Conservation (phyloP, 64 coral and sea anemone species). For the Cladopsammia gracilis region DNA sequence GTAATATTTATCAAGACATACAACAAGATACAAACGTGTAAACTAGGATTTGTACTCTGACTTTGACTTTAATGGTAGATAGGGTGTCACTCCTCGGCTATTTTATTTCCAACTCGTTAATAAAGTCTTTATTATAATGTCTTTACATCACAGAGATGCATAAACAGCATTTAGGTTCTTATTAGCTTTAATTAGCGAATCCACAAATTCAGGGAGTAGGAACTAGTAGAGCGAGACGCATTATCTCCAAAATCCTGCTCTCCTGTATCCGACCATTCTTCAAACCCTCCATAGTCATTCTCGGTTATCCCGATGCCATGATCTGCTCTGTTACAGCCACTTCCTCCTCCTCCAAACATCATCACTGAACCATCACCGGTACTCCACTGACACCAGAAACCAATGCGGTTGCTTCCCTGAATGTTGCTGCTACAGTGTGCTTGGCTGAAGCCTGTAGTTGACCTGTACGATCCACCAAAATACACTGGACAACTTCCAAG, state of each 20-base stretch:
- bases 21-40: no score
- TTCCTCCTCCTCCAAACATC: constrained; percentile 76
- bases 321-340: constrained; percentile 67
- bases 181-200: background rate
- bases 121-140: no score
- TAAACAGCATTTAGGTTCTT: background rate
- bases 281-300: constrained; percentile 28
- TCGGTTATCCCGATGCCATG: constrained; percentile 75
- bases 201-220: constrained; percentile 76
- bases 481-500: constrained; percentile 47
- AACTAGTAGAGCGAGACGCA: background rate
- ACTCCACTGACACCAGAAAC: constrained; percentile 62
- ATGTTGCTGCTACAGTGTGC: constrained; percentile 35
- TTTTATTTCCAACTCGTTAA: no score
- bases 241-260: constrained; percentile 53
- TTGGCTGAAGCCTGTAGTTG: constrained; percentile 17
- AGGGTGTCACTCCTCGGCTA: no score
- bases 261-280: background rate
- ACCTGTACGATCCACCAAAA: constrained; percentile 31
- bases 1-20: no score
- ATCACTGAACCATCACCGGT: constrained; percentile 63
- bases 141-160: background rate
- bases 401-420: constrained; percentile 48
- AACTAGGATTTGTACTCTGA: no score
- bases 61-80: no score